phyloP scores from a whole-genome alignment of 2,888 invertebrate genomes.

The Trilocha varians region DNA sequence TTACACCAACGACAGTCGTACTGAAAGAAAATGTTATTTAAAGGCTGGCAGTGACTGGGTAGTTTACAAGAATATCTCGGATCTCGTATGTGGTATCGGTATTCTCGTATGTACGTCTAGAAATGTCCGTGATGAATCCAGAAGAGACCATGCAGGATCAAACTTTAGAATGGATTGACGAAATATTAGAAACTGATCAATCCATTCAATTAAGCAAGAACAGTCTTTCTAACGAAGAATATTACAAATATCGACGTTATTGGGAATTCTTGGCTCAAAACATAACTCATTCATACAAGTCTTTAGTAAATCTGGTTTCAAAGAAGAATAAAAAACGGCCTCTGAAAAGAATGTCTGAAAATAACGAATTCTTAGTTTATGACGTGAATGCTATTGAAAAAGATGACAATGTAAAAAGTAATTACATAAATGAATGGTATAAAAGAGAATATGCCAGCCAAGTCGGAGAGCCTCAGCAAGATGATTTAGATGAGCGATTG shows the following conservation, averaged over 20 bases:
- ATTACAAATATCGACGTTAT: not conserved
- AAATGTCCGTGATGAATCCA: not conserved
- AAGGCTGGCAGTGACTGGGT: too few species aligned
- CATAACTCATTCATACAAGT: not conserved
- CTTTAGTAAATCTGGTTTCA: not conserved
- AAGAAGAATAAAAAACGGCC: slow-evolving; percentile 1
- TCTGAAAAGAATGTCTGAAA: not conserved
- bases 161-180: not conserved
- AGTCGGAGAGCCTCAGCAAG: slow-evolving; percentile 3
- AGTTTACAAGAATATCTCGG: too few species aligned
- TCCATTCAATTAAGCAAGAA: too few species aligned
- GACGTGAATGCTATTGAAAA: not conserved
- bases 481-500: not conserved
- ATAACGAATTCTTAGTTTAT: slow-evolving; percentile 1
- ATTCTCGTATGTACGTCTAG: not conserved
- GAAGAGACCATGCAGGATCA: not conserved
- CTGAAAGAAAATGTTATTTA: too few species aligned
- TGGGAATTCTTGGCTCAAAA: not conserved
- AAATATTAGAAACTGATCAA: not conserved
- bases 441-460: slow-evolving; percentile 5
- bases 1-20: too few species aligned
- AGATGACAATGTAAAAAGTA: not conserved
- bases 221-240: not conserved
- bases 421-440: slow-evolving; percentile 3
- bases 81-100: too few species aligned